Evolutionary conservation across 1,140 invertebrate genomes (phyloP).

Genomic region (Nixonia krombeini): DNA sequence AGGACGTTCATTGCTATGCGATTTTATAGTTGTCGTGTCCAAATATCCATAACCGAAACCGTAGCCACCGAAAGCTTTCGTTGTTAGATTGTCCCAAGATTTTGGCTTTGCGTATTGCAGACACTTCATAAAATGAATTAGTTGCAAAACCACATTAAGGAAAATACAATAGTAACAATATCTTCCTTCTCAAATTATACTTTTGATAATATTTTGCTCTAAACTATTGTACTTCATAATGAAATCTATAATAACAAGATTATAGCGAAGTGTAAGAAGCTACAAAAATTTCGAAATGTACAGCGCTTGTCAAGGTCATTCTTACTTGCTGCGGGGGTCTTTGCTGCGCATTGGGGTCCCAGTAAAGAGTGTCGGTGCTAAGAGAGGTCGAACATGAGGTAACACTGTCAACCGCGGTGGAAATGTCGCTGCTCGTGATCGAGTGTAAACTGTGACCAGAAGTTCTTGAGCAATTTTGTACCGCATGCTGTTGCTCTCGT

Average conservation of each 20-base stretch:
- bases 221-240: too few relatives aligned
- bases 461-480: conserved; percentile 62
- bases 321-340: conserved; percentile 63
- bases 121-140: conserved; percentile 52
- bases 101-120: conserved; percentile 83
- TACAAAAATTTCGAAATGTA: too few relatives aligned
- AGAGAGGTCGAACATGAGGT: conserved; percentile 86
- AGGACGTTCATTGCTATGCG: conserved; percentile 71
- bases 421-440: conserved; percentile 83
- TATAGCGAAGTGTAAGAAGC: too few relatives aligned
- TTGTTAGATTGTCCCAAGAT: conserved; percentile 89
- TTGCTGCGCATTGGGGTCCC: conserved; percentile 77
- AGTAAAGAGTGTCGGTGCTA: conserved; percentile 87
- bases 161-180: too few relatives aligned
- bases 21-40: conserved; percentile 76
- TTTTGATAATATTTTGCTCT: too few relatives aligned
- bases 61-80: conserved; percentile 85
- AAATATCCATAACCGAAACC: conserved; percentile 88
- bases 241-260: too few relatives aligned
- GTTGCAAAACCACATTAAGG: too few relatives aligned
- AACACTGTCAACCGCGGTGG: conserved; percentile 74
- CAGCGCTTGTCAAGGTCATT: too few relatives aligned
- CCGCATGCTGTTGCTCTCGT: conserved; percentile 48
- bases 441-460: conserved; percentile 87
- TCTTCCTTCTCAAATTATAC: too few relatives aligned